Evolutionary conservation across 2,113 vertebrate species (phyloP).

Genomic region (Perognathus longimembris): DNA sequence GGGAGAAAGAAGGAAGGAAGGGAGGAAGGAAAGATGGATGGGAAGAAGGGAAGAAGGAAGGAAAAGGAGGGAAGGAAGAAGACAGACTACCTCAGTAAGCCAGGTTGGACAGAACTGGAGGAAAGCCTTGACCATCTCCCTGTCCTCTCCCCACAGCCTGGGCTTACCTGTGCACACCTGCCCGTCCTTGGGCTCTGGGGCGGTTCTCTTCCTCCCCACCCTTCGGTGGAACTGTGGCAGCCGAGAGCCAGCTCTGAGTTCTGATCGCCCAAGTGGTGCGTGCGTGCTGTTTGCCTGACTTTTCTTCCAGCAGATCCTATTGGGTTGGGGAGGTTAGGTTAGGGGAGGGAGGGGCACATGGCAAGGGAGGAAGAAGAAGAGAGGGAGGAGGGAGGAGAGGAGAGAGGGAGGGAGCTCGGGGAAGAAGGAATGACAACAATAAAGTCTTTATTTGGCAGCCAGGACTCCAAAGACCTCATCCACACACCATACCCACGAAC

Average conservation of each 20-base stretch:
- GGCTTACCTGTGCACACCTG: conserved; percentile 88
- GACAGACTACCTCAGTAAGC: too few relatives aligned
- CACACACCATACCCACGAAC: conserved; percentile 81
- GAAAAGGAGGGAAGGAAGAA: background rate
- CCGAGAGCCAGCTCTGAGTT: conserved; percentile 67
- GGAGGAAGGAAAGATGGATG: background rate
- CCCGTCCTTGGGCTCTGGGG: conserved; percentile 83
- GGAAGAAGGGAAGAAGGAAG: background rate
- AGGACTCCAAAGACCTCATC: conserved; percentile 79
- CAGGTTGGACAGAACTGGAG: conserved; percentile 51
- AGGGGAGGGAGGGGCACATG: conserved; percentile 76
- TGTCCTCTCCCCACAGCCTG: background rate
- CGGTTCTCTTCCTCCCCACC: conserved; percentile 76
- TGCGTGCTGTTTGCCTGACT: conserved; percentile 77
- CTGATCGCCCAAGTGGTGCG: conserved; percentile 56
- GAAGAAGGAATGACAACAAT: conserved; percentile 86
- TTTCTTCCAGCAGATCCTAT: conserved; percentile 80
- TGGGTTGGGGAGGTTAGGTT: conserved; percentile 83
- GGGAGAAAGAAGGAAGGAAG: background rate
- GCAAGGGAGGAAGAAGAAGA: conserved; percentile 69
- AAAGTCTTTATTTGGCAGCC: conserved; percentile 89
- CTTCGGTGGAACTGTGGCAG: conserved; percentile 66
- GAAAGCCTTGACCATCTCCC: background rate
- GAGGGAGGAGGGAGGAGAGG: conserved; percentile 64
- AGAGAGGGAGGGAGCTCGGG: conserved; percentile 78